phyloP scores from a whole-genome alignment of 2,113 vertebrate species.

The Apaloderma vittatum region DNA sequence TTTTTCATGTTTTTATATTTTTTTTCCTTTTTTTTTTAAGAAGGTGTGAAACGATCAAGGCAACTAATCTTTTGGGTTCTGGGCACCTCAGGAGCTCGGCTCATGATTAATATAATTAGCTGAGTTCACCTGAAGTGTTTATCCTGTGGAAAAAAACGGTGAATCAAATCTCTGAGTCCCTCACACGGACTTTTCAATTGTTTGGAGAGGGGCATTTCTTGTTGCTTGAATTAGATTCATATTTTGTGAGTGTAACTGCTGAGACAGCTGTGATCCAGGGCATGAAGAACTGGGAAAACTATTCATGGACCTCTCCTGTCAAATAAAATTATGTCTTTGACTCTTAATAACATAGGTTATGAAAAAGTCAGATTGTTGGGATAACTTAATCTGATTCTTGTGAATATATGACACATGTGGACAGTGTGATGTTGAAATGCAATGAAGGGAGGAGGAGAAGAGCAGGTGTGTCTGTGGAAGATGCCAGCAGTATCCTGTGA shows the following conservation, averaged over 20 bases:
- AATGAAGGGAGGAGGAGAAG: not conserved
- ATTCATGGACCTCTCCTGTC: not conserved
- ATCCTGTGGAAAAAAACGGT: not conserved
- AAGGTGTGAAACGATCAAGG: not conserved
- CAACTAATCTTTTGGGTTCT: not conserved
- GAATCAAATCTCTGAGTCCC: not conserved
- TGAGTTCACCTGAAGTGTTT: not conserved
- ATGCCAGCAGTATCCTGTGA: not conserved
- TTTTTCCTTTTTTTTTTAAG: no score
- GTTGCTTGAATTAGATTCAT: not conserved
- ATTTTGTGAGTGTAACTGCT: not conserved
- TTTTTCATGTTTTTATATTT: no score
- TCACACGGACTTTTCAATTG: not conserved
- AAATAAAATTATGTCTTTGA: not conserved
- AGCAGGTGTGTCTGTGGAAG: not conserved
- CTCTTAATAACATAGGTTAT: not conserved
- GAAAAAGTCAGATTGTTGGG: not conserved
- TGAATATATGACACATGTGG: not conserved
- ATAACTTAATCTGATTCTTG: not conserved
- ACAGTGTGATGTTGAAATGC: not conserved
- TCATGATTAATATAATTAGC: not conserved
- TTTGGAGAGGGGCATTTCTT: not conserved
- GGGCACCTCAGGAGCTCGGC: not conserved
- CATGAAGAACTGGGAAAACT: not conserved
- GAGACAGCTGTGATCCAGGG: not conserved